These are phyloP conservation scores for Stigmatopora argus DNA, from an alignment of 2,113 vertebrate species.

Conservation along the genomic window DNA sequence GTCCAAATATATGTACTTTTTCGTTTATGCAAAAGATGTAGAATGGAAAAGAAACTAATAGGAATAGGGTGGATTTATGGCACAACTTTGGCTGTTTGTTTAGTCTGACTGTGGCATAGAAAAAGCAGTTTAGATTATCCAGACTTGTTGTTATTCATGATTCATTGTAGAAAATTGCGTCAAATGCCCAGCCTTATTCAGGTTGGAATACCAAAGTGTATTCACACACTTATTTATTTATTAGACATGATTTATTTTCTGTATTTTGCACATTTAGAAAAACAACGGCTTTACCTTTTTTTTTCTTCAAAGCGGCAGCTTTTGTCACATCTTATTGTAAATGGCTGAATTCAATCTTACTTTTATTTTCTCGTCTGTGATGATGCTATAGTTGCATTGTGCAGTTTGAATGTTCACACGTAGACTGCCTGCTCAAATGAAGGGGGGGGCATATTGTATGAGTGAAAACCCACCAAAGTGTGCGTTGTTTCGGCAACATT, in stretches of 20 bases:
- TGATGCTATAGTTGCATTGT: constrained; percentile 66
- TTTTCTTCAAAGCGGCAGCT: constrained; percentile 77
- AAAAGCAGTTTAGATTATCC: not conserved
- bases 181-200: not conserved
- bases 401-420: constrained; percentile 86
- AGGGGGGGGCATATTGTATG: constrained; percentile 22
- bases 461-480: constrained; percentile 51
- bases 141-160: not conserved
- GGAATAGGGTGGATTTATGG: not conserved
- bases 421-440: constrained; percentile 77
- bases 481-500: constrained; percentile 81
- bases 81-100: not conserved
- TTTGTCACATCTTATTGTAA: constrained; percentile 74
- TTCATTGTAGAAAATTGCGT: constrained; percentile 48
- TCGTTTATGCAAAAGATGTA: too few relatives aligned
- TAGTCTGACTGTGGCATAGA: not conserved
- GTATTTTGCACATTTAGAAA: constrained; percentile 90
- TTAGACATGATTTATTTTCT: constrained; percentile 74
- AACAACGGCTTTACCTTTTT: constrained; percentile 70
- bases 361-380: constrained; percentile 33
- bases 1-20: too few relatives aligned
- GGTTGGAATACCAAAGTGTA: constrained; percentile 77
- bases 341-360: constrained; percentile 70
- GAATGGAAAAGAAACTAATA: too few relatives aligned
- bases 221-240: constrained; percentile 56